Evolutionary conservation across 2,797 vertebrate species (phyloP).

Genomic region (Sebastes paucispinis): DNA sequence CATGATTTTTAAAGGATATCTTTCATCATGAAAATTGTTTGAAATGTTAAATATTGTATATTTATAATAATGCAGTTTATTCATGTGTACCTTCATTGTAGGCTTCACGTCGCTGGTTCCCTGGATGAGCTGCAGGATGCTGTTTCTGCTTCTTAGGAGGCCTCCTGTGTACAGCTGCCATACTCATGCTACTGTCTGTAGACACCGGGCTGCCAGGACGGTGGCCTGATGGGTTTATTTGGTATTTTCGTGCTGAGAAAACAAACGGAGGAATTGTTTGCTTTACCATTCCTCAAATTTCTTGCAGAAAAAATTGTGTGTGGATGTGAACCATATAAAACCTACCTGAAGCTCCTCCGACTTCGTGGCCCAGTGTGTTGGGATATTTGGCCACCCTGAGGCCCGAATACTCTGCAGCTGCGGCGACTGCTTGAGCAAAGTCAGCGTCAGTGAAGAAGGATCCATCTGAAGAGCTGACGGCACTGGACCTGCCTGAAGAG

Average conservation of each 20-base stretch:
- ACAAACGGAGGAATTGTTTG: neutral
- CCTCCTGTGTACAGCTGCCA: conserved; percentile 93
- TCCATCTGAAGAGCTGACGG: conserved; percentile 95
- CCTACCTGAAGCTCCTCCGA: conserved; percentile 70
- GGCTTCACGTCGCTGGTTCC: conserved; percentile 91
- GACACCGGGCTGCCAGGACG: conserved; percentile 95
- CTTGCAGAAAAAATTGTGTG: neutral
- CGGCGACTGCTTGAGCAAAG: conserved; percentile 97
- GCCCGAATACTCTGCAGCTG: conserved; percentile 95
- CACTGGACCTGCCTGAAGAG: conserved; percentile 94
- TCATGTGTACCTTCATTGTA: conserved; percentile 90
- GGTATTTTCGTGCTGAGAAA: conserved; percentile 91
- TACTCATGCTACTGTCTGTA: conserved; percentile 97
- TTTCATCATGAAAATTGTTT: neutral
- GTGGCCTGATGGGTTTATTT: conserved; percentile 88
- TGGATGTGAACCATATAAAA: neutral
- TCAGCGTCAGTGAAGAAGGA: conserved; percentile 98
- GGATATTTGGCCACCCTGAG: conserved; percentile 91
- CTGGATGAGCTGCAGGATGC: conserved; percentile 88
- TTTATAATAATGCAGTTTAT: neutral
- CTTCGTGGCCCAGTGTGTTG: conserved; percentile 71
- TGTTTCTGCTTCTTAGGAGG: conserved; percentile 97
- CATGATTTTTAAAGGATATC: neutral
- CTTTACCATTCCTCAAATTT: neutral
- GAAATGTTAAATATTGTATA: neutral